A percentile compares a stretch with the other conserved stretches of the same genome.
These are phyloP conservation scores for Edolisoma coerulescens DNA, from an alignment of 2,113 vertebrate genomes.

Conservation along the genomic window DNA sequence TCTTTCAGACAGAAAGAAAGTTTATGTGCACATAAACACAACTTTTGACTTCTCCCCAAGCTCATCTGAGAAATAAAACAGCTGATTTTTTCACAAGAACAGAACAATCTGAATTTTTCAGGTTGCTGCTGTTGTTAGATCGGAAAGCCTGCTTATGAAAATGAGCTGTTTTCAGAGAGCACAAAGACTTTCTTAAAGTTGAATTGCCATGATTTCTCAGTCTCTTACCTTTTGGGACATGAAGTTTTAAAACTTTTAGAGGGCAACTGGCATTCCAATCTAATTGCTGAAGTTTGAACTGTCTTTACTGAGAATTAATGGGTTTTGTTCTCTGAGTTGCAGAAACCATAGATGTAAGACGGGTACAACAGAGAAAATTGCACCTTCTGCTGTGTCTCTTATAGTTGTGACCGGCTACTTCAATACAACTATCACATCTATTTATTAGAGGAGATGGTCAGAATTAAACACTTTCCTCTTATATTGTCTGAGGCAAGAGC, in stretches of 20 bases:
- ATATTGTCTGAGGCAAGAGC: not conserved
- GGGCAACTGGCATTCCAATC: not conserved
- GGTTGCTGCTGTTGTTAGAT: not conserved
- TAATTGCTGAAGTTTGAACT: not conserved
- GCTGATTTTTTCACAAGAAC: not conserved
- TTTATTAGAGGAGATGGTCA: not conserved
- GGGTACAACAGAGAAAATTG: not conserved
- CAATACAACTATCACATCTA: not conserved
- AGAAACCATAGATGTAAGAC: not conserved
- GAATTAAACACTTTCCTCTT: not conserved
- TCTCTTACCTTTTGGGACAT: not conserved
- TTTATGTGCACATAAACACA: not conserved
- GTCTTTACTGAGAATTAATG: not conserved
- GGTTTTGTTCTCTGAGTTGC: not conserved
- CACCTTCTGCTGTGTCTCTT: not conserved
- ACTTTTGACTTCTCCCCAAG: not conserved
- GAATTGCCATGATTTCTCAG: not conserved
- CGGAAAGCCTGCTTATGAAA: not conserved
- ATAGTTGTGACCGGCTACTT: not conserved
- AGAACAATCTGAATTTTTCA: not conserved
- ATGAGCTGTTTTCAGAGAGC: not conserved
- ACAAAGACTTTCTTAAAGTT: not conserved
- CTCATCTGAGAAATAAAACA: not conserved
- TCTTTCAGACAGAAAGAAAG: not conserved
- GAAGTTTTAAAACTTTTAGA: not conserved